Conservation (phyloP, 2,888 invertebrate genomes). For the Mycalesis mineus region DNA sequence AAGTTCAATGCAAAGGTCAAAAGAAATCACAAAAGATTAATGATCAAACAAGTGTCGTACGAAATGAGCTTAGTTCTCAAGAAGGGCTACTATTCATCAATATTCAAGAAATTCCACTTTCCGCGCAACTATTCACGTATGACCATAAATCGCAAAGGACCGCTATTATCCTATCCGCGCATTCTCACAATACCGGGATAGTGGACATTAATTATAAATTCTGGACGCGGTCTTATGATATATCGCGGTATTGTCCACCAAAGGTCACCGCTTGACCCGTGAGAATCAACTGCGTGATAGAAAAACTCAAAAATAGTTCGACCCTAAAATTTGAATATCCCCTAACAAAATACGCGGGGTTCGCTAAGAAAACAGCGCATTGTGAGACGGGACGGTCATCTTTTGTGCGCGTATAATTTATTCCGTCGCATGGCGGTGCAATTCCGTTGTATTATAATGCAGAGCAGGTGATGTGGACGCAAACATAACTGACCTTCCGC, state of each 20-base stretch:
- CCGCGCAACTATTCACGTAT: slow-evolving; percentile 47
- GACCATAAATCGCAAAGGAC: slow-evolving; percentile 55
- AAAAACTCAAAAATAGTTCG: slow-evolving; percentile 47
- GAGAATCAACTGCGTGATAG: slow-evolving; percentile 58
- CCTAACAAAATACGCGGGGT: slow-evolving; percentile 41
- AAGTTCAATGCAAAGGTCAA: slow-evolving; percentile 28
- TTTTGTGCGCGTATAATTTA: slow-evolving; percentile 65
- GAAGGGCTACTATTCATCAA: slow-evolving; percentile 55
- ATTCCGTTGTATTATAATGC: slow-evolving; percentile 68
- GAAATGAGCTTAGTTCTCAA: slow-evolving; percentile 52
- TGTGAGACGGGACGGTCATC: slow-evolving; percentile 48
- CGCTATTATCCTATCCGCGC: slow-evolving; percentile 69
- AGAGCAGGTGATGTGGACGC: slow-evolving; percentile 59
- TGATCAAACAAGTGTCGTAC: slow-evolving; percentile 55
- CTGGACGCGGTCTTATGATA: slow-evolving; percentile 54
- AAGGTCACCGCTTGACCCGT: slow-evolving; percentile 75
- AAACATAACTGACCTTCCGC: slow-evolving; percentile 66
- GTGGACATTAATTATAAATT: slow-evolving; percentile 74
- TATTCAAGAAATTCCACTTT: slow-evolving; percentile 75
- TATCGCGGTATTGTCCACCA: slow-evolving; percentile 56
- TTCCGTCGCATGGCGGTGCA: slow-evolving; percentile 56
- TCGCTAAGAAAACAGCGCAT: slow-evolving; percentile 65
- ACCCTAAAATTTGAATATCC: slow-evolving; percentile 77
- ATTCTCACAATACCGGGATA: slow-evolving; percentile 55
- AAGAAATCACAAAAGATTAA: slow-evolving; percentile 51